Base-by-base conservation (phyloP, 2,888 invertebrate genomes). In the Diplazon laetatorius region DNA sequence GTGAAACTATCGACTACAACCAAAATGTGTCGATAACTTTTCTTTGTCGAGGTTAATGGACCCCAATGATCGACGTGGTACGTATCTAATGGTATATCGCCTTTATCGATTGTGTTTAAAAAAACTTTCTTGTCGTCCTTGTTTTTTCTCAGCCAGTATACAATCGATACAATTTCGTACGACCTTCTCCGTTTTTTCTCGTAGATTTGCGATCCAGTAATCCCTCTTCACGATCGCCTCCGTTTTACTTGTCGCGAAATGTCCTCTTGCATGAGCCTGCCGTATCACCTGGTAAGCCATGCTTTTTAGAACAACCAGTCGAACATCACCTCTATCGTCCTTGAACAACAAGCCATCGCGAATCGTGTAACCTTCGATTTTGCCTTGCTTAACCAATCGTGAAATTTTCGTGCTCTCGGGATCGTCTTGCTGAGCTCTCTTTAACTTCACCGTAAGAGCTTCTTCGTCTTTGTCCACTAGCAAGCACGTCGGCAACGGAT, bases 31-130 rank as follows among this genome's bases (percentile, higher is more conserved):
- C 16, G 5, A 14, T 82, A 82, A 0, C 12, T 68, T 68, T 87
- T 87, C 14, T 79, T 80, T 4, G 87, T 87, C 14, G 82, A 69
- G 1, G 75, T 37, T 63, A 89, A 39, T 0, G 89, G 89, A 8
- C 89, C 90, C 0, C 91, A 44, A 59, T 89, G 91, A 59, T 91
- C 90, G 3, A 87, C 55, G 44, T 89, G 88, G 9, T 83, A 86
- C 0, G 87, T 89, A 10, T 84, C 62, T 1, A 89, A 55, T 3
- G 89, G 89, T 1, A 59, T 55, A 1, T 81, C 83, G 9, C 81
- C 87, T 50, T 91, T 90, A 8, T 86, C 82, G 2, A 91, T 86
- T 0, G 85, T 80, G 46, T 86, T 63, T 20, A 90, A 76, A 2
- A 82, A 84, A 14, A 89, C 88, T 81, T 89, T 88, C 30, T 84